phyloP scores from a whole-genome alignment of 2,888 invertebrate genomes.

The Pheosia tremula region DNA sequence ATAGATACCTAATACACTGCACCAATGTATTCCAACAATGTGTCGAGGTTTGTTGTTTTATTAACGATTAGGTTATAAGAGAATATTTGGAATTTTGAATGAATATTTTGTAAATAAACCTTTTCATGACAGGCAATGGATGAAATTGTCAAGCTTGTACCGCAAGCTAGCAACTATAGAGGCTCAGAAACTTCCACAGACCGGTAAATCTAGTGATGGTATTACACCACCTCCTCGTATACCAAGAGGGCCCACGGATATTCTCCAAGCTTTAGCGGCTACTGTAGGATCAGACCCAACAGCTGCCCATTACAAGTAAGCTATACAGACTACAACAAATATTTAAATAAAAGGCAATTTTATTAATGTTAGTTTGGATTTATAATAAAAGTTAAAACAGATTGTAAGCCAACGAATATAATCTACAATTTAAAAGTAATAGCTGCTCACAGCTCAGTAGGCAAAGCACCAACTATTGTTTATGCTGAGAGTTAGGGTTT shows the following conservation, averaged over 20 bases:
- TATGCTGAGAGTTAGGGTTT: too few relatives aligned
- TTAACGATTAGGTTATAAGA: neutral
- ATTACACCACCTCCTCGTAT: slow-evolving; percentile 87
- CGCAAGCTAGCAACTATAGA: slow-evolving; percentile 66
- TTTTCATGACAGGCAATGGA: slow-evolving; percentile 62
- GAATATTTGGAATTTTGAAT: neutral
- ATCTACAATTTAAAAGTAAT: too few relatives aligned
- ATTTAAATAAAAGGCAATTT: too few relatives aligned
- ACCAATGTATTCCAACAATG: slow-evolving; percentile 6
- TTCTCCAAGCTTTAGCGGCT: slow-evolving; percentile 90
- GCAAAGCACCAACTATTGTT: too few relatives aligned
- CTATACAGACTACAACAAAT: neutral
- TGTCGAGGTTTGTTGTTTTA: slow-evolving; percentile 1
- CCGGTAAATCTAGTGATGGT: slow-evolving; percentile 63
- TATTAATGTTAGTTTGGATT: too few relatives aligned
- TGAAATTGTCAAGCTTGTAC: slow-evolving; percentile 62
- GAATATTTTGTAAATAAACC: neutral
- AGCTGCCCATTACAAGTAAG: slow-evolving; percentile 92
- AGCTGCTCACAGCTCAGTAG: too few relatives aligned
- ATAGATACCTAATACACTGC: neutral
- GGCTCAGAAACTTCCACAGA: slow-evolving; percentile 68
- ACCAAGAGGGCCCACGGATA: slow-evolving; percentile 91
- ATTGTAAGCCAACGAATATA: too few relatives aligned
- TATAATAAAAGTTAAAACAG: too few relatives aligned
- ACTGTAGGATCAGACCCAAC: slow-evolving; percentile 93